phyloP scores from a whole-genome alignment of 2,888 invertebrate species.

The Ormyrus nitidulus region DNA sequence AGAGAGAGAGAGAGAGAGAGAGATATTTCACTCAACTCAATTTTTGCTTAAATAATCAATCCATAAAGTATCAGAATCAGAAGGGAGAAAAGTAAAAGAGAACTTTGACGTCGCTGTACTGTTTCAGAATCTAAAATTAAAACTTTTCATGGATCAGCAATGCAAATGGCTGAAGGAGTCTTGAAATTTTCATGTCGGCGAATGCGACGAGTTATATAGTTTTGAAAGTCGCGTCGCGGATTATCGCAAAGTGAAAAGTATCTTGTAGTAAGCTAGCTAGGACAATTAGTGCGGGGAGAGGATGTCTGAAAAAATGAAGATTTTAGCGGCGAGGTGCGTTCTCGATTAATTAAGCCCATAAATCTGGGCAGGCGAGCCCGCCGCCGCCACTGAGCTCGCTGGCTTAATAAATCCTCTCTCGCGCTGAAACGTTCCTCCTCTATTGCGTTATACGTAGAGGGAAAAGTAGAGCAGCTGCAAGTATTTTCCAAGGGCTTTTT shows the following conservation, averaged over 20 bases:
- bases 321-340: conserved; percentile 21
- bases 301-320: conserved; percentile 14
- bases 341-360: conserved; percentile 54
- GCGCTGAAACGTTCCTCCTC: conserved; percentile 35
- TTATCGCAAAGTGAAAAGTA: no score
- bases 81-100: conserved; percentile 28
- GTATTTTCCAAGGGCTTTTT: neutral
- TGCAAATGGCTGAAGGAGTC: conserved; percentile 27
- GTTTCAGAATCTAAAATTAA: conserved; percentile 49
- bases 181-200: conserved; percentile 33
- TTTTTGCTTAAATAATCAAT: conserved; percentile 1
- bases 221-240: conserved; percentile 1
- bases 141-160: conserved; percentile 50
- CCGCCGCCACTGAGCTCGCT: conserved; percentile 3
- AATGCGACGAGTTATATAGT: conserved; percentile 38
- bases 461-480: neutral
- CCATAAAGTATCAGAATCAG: conserved; percentile 21
- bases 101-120: conserved; percentile 8
- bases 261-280: no score
- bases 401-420: conserved; percentile 46
- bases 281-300: neutral
- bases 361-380: conserved; percentile 37
- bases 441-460: no score
- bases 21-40: no score
- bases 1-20: no score